phyloP scores from a whole-genome alignment of 2,113 vertebrate genomes.

The Malurus cyaneus region DNA sequence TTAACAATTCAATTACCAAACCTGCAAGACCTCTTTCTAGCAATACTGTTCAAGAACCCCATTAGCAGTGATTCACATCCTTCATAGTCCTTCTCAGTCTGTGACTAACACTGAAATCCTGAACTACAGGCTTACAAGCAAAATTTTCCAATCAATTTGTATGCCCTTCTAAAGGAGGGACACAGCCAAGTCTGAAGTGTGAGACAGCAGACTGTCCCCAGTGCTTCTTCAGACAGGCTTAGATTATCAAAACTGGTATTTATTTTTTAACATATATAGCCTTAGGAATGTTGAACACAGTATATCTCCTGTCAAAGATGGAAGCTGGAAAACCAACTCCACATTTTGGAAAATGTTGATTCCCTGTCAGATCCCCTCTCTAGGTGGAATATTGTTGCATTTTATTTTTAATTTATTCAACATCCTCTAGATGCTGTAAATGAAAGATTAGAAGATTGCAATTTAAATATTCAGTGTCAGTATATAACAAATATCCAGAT shows the following conservation, averaged over 20 bases:
- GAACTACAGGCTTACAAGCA: not conserved
- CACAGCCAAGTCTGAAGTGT: not conserved
- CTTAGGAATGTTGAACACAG: not conserved
- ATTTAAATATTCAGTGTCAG: constrained; percentile 44
- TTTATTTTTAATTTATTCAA: constrained; percentile 44
- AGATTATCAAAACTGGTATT: not conserved
- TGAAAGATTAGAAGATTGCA: constrained; percentile 13
- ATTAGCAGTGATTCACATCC: not conserved
- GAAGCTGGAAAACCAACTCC: not conserved
- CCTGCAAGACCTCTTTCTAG: not conserved
- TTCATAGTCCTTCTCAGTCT: not conserved
- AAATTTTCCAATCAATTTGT: not conserved
- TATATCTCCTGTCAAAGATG: not conserved
- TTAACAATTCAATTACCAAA: not conserved
- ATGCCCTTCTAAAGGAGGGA: not conserved
- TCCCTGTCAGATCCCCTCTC: not conserved
- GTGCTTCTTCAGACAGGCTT: not conserved
- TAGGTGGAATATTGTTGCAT: not conserved
- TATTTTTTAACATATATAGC: not conserved
- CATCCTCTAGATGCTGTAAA: not conserved
- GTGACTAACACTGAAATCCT: not conserved
- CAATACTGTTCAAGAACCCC: not conserved
- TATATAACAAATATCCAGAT: not conserved
- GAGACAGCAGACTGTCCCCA: not conserved
- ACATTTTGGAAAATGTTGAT: not conserved